These are phyloP conservation scores for Poecilia wingei DNA, from an alignment of 2,797 vertebrate species.

Conservation along the genomic window DNA sequence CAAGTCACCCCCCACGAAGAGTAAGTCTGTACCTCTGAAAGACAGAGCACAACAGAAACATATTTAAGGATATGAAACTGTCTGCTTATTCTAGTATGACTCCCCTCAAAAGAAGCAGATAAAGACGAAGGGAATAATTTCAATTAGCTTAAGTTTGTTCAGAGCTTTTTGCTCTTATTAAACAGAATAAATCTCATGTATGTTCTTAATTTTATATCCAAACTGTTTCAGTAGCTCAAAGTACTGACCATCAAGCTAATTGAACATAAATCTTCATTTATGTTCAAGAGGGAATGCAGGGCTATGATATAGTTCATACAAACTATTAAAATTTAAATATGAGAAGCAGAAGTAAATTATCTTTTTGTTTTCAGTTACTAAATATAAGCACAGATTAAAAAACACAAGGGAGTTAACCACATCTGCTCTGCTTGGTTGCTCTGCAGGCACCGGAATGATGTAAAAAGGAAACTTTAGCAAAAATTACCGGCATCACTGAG, in stretches of 20 bases:
- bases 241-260: background rate
- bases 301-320: background rate
- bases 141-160: background rate
- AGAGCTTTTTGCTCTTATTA: background rate
- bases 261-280: background rate
- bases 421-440: background rate
- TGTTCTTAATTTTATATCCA: background rate
- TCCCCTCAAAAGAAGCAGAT: background rate
- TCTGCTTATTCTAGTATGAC: background rate
- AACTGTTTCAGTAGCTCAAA: background rate
- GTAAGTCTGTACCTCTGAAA: background rate
- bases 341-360: background rate
- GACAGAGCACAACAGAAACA: constrained; percentile 22
- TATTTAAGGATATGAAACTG: background rate
- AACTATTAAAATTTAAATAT: background rate
- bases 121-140: background rate
- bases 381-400: background rate
- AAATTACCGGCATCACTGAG: background rate
- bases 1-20: constrained; percentile 15
- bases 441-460: background rate
- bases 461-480: background rate
- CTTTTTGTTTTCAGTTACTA: background rate
- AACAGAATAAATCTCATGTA: background rate
- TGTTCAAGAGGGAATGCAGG: background rate
- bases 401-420: background rate